Evolutionary conservation across 2,797 vertebrate genomes (phyloP).

Genomic region (Sebastiscus tertius): DNA sequence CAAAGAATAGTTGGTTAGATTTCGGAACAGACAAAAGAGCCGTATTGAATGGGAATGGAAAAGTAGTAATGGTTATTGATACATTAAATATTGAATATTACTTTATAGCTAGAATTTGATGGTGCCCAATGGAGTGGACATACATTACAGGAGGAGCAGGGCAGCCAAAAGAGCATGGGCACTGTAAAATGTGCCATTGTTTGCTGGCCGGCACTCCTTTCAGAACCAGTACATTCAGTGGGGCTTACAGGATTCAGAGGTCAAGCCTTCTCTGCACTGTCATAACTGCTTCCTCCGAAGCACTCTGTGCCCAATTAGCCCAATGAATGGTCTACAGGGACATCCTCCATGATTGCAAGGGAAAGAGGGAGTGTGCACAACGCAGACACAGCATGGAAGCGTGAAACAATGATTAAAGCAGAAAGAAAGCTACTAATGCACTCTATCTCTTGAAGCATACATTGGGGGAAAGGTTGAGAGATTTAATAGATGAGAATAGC

Average conservation of each 20-base stretch:
- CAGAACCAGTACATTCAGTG: slow-evolving; percentile 6
- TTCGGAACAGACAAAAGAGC: neutral
- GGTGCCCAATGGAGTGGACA: neutral
- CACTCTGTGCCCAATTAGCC: slow-evolving; percentile 32
- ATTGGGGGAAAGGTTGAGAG: neutral
- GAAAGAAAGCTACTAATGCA: neutral
- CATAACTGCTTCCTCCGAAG: slow-evolving; percentile 13
- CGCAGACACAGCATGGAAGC: neutral
- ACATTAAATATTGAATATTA: neutral
- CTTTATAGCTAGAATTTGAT: neutral
- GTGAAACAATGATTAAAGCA: neutral
- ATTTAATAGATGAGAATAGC: slow-evolving; percentile 34
- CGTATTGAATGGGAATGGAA: neutral
- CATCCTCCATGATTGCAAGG: neutral
- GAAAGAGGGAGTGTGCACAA: neutral
- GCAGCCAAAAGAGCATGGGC: neutral
- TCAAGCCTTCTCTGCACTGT: neutral
- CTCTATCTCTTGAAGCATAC: neutral
- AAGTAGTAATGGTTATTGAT: neutral
- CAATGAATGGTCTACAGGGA: slow-evolving; percentile 49
- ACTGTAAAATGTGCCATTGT: neutral
- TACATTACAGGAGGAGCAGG: neutral
- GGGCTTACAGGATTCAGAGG: slow-evolving; percentile 8
- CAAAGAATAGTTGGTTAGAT: neutral
- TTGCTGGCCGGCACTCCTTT: slow-evolving; percentile 8